Conservation (phyloP, 2,797 vertebrate species). For the Austrolebias charrua region DNA sequence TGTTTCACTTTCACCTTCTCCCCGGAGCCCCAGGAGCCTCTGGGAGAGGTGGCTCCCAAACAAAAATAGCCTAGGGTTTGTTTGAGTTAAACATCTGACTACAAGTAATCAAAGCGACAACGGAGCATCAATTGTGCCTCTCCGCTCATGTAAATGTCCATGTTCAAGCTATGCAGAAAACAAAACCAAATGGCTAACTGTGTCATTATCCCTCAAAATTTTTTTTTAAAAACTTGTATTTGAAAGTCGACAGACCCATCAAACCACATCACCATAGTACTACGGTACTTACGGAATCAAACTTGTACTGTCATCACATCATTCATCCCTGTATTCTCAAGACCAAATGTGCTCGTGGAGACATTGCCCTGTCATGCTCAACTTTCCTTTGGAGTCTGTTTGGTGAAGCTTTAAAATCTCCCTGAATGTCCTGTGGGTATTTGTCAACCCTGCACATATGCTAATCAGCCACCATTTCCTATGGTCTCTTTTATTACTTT, state of each 20-base stretch:
- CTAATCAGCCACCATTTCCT: conserved; percentile 68
- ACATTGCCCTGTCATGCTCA: conserved; percentile 39
- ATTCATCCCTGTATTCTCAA: conserved; percentile 20
- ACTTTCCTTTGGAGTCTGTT: conserved; percentile 31
- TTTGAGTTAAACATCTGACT: conserved; percentile 70
- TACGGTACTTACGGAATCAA: conserved; percentile 22
- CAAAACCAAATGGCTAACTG: conserved; percentile 20
- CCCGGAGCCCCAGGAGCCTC: conserved; percentile 64
- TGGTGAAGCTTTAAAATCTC: conserved; percentile 69
- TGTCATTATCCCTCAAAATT: conserved; percentile 1
- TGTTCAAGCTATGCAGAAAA: conserved; percentile 36
- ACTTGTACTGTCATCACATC: conserved; percentile 30
- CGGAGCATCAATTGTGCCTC: conserved; percentile 44
- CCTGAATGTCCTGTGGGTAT: conserved; percentile 66
- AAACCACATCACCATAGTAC: conserved; percentile 21
- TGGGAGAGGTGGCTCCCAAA: conserved; percentile 60
- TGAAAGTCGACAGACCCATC: conserved; percentile 26
- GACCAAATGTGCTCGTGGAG: conserved; percentile 61
- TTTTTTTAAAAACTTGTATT: conserved; percentile 26
- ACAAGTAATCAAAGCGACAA: conserved; percentile 57
- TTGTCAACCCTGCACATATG: conserved; percentile 68
- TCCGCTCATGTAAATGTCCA: conserved; percentile 45
- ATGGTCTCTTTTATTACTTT: conserved; percentile 84
- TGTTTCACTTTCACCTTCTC: conserved; percentile 45
- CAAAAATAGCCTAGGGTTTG: conserved; percentile 66